A percentile compares a stretch with the other conserved stretches of the same genome.
Evolutionary conservation across 2,888 invertebrate genomes (phyloP).

Genomic region (Stenichneumon culpator): DNA sequence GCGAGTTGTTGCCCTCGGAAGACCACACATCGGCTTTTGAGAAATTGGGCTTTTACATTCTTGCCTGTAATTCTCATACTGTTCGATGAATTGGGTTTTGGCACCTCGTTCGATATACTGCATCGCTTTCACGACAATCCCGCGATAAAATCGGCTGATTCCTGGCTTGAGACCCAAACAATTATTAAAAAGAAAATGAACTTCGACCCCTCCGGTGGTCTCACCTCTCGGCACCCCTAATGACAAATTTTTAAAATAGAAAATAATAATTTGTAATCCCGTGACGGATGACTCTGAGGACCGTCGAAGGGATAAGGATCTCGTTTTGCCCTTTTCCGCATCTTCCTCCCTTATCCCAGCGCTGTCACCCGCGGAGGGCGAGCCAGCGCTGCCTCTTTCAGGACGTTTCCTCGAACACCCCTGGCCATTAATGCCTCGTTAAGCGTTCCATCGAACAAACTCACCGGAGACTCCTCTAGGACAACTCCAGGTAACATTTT

Average conservation of each 20-base stretch:
- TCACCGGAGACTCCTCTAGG: constrained; percentile 11
- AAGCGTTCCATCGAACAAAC: constrained; percentile 37
- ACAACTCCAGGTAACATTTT: constrained; percentile 9
- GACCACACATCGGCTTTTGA: no score
- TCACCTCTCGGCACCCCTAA: background rate
- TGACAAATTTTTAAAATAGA: constrained; percentile 8
- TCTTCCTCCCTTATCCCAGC: background rate
- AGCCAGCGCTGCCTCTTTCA: constrained; percentile 27
- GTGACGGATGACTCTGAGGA: constrained; percentile 40
- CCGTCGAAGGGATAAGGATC: constrained; percentile 33
- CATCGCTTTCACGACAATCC: no score
- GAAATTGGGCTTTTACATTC: no score
- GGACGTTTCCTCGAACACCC: constrained; percentile 14
- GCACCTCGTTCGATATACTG: no score
- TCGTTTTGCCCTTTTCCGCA: constrained; percentile 18
- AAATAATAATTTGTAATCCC: constrained; percentile 39
- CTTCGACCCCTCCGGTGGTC: background rate
- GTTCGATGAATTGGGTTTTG: no score
- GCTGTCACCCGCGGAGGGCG: background rate
- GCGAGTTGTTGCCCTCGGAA: no score
- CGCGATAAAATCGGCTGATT: no score
- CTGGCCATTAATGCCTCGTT: constrained; percentile 64
- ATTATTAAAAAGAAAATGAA: background rate
- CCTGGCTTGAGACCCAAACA: no score
- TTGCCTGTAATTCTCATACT: no score